A percentile compares a stretch with the other conserved stretches of the same genome.
Evolutionary conservation across 2,888 invertebrate species (phyloP).

Genomic region (Lasioglossum leucozonium): DNA sequence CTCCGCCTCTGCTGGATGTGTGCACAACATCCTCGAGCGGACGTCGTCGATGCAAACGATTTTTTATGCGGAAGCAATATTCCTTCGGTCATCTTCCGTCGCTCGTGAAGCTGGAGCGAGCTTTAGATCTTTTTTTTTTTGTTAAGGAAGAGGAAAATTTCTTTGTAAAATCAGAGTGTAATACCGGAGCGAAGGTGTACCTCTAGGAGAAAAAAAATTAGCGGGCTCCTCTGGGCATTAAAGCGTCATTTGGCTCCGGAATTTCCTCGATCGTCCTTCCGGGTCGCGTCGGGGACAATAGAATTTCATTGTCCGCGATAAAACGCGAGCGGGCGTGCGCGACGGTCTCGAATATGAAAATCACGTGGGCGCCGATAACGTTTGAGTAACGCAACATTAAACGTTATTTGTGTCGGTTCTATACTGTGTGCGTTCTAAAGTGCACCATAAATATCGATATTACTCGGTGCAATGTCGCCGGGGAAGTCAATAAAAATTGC

Average conservation of each 20-base stretch:
- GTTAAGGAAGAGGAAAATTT: no score
- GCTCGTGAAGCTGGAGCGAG: neutral
- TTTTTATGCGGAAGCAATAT: no score
- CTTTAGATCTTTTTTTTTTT: neutral
- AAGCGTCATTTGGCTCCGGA: neutral
- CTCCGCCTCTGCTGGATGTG: neutral
- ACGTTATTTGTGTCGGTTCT: slow-evolving; percentile 30
- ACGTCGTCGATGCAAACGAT: neutral
- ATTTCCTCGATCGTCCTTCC: neutral
- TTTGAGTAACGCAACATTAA: slow-evolving; percentile 35
- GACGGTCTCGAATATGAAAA: slow-evolving; percentile 11
- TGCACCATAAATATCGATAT: slow-evolving; percentile 52
- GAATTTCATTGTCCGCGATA: slow-evolving; percentile 8
- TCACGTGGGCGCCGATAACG: slow-evolving; percentile 22
- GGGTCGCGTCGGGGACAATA: neutral
- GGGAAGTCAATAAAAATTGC: slow-evolving; percentile 51
- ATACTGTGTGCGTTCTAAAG: neutral
- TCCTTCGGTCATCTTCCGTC: neutral
- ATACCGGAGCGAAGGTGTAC: no score
- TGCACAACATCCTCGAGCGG: neutral
- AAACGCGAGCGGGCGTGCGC: neutral
- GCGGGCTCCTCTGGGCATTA: neutral
- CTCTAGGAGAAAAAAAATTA: no score
- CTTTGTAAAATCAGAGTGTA: neutral
- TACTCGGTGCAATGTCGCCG: slow-evolving; percentile 26